phyloP scores from a whole-genome alignment of 92 coral and sea anemone genomes.

The Virgularia gustaviana region DNA sequence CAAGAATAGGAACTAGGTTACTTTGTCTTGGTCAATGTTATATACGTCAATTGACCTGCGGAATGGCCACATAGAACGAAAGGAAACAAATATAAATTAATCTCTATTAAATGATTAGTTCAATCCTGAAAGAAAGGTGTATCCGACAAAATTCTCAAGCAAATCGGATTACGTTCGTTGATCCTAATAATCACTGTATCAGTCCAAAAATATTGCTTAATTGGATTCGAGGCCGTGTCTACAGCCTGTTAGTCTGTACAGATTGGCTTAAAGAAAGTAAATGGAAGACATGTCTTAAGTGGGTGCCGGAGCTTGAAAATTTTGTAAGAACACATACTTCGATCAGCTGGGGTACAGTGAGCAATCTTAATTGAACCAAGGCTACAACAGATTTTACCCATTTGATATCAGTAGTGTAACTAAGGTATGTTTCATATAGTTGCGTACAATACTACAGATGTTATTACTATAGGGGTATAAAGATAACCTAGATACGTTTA shows the following conservation, averaged over 20 bases:
- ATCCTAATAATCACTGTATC: slow-evolving; percentile 22
- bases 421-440: no score
- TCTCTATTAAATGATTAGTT: slow-evolving; percentile 34
- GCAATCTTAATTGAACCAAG: no score
- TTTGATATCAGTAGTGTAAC: no score
- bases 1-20: slow-evolving; percentile 1
- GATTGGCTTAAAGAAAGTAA: not conserved
- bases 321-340: not conserved
- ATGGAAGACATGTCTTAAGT: not conserved
- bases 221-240: slow-evolving; percentile 31
- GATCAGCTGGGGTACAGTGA: no score
- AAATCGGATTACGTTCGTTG: slow-evolving; percentile 28
- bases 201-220: slow-evolving; percentile 21
- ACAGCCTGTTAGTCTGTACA: not conserved
- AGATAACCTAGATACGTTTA: no score
- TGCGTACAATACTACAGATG: no score
- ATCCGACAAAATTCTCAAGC: slow-evolving; percentile 32
- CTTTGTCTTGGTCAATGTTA: no score
- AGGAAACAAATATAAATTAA: slow-evolving; percentile 19
- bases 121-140: slow-evolving; percentile 35
- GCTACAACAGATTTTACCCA: no score
- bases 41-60: slow-evolving; percentile 14
- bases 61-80: slow-evolving; percentile 16
- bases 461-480: no score
- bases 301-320: not conserved